A percentile compares a stretch with the other conserved stretches of the same genome.
Evolutionary conservation across 92 coral and sea anemone species (phyloP).

Genomic region (Epizoanthus scotinus): DNA sequence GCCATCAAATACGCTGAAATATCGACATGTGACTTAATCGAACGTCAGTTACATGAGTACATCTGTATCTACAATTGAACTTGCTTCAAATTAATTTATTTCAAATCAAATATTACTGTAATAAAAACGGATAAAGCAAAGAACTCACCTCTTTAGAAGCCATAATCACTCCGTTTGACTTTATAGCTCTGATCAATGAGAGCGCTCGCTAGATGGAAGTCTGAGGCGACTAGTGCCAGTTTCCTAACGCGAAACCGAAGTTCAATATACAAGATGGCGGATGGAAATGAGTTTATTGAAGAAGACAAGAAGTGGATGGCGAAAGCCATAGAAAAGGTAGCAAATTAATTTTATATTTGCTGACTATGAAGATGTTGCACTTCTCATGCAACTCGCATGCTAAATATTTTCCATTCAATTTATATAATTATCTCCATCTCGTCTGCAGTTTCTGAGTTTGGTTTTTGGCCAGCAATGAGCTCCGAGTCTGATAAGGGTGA

Average conservation of each 20-base stretch:
- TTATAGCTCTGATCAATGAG: neutral
- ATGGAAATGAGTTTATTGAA: slow-evolving; percentile 14
- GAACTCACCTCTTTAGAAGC: neutral
- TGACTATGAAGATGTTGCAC: neutral
- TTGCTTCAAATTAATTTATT: too few relatives aligned
- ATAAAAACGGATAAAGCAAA: too few relatives aligned
- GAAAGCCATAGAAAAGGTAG: slow-evolving; percentile 34
- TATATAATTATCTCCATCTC: neutral
- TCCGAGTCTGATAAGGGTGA: too few relatives aligned
- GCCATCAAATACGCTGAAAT: too few relatives aligned
- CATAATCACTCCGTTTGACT: neutral
- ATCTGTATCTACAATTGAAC: too few relatives aligned
- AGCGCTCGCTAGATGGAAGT: neutral
- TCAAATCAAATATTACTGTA: too few relatives aligned
- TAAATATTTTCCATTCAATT: too few relatives aligned
- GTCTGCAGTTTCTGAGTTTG: too few relatives aligned
- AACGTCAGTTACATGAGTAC: too few relatives aligned
- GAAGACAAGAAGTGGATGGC: slow-evolving; percentile 33
- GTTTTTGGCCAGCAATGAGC: too few relatives aligned
- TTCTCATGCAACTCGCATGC: too few relatives aligned
- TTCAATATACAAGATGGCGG: slow-evolving; percentile 25
- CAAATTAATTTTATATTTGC: neutral
- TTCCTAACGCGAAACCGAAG: neutral
- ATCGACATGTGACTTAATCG: too few relatives aligned
- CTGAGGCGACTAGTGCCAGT: slow-evolving; percentile 36